phyloP scores from a whole-genome alignment of 2,888 invertebrate species.

The Hyposoter didymator region DNA sequence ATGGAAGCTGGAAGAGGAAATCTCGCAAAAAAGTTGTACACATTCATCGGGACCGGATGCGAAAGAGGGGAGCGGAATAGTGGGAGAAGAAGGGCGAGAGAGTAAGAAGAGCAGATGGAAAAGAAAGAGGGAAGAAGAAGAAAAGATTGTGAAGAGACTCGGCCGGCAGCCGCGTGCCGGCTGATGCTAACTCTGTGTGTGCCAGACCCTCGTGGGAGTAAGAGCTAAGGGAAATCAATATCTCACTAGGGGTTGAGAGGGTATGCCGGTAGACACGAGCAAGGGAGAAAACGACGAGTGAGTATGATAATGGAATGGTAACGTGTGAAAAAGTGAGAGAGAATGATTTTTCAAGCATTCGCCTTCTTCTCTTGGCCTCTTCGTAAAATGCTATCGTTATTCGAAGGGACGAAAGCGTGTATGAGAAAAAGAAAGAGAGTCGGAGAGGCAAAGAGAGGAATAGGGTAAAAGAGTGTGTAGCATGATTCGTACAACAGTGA shows the following conservation, averaged over 20 bases:
- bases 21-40: constrained; percentile 41
- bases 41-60: constrained; percentile 42
- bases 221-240: constrained; percentile 84
- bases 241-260: constrained; percentile 82
- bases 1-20: constrained; percentile 32
- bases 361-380: constrained; percentile 38
- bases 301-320: constrained; percentile 68
- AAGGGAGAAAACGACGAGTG: constrained; percentile 69
- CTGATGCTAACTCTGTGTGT: constrained; percentile 71
- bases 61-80: not conserved
- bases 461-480: constrained; percentile 21
- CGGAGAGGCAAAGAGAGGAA: constrained; percentile 14
- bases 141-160: constrained; percentile 65
- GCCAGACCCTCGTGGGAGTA: constrained; percentile 82
- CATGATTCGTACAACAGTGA: constrained; percentile 51
- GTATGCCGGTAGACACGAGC: constrained; percentile 57
- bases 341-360: constrained; percentile 48
- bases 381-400: constrained; percentile 38
- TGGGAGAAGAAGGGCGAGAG: constrained; percentile 1
- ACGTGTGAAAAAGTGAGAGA: constrained; percentile 60
- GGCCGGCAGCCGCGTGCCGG: constrained; percentile 73
- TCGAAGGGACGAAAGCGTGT: constrained; percentile 25
- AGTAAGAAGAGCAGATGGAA: constrained; percentile 10
- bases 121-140: constrained; percentile 41
- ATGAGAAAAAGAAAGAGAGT: constrained; percentile 1